These are phyloP conservation scores for Falco berigora DNA, from an alignment of 2,797 vertebrate species.

Conservation along the genomic window DNA sequence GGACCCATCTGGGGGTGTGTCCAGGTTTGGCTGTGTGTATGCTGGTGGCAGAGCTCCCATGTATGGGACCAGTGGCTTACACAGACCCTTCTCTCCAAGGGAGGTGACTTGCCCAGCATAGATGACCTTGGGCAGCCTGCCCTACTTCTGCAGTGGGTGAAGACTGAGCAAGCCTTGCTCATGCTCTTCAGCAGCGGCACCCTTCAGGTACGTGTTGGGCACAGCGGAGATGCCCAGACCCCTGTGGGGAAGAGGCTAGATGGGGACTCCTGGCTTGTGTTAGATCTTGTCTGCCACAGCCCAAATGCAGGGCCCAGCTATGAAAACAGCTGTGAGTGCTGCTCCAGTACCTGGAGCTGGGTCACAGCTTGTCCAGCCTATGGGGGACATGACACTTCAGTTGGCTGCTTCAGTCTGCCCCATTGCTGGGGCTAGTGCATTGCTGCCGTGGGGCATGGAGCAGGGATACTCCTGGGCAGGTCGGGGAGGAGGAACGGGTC, in stretches of 20 bases:
- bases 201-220: constrained; percentile 81
- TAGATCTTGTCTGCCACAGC: neutral
- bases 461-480: neutral
- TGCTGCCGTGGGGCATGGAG: neutral
- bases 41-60: neutral
- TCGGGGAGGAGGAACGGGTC: constrained; percentile 8
- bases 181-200: constrained; percentile 97
- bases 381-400: neutral
- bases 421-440: neutral
- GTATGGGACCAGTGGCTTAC: neutral
- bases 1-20: too few species aligned
- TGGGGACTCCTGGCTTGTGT: neutral
- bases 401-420: neutral
- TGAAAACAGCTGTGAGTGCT: neutral
- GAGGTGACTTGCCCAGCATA: constrained; percentile 85
- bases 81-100: constrained; percentile 69
- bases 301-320: neutral
- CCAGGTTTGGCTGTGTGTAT: neutral
- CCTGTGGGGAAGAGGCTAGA: neutral
- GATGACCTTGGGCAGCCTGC: constrained; percentile 68
- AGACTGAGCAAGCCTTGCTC: constrained; percentile 92
- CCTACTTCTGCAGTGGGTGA: constrained; percentile 93
- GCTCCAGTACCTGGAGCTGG: neutral
- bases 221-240: neutral
- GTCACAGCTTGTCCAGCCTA: neutral